Evolutionary conservation across 2,113 vertebrate species (phyloP).

Genomic region (Pogona vitticeps): DNA sequence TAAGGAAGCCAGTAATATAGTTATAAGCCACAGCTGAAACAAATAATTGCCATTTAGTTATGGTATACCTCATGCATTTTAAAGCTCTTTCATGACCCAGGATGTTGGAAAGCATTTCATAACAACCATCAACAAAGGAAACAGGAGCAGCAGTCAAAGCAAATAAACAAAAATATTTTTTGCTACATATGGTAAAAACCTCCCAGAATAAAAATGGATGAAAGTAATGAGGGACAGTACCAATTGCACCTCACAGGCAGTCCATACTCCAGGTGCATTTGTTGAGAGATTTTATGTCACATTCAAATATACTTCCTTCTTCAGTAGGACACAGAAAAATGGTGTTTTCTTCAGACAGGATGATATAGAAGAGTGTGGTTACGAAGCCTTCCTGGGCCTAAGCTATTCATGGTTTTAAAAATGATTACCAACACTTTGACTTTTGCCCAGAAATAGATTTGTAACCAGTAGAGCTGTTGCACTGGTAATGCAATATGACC

Average conservation of each 20-base stretch:
- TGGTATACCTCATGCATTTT: background rate
- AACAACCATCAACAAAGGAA: background rate
- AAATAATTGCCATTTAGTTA: conserved; percentile 20
- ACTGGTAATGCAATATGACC: background rate
- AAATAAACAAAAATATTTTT: background rate
- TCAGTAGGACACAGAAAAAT: background rate
- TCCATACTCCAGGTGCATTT: background rate
- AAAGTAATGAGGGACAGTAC: too few relatives aligned
- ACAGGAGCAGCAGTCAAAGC: background rate
- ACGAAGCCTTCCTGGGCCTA: background rate
- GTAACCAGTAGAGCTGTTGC: background rate
- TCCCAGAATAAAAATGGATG: too few relatives aligned
- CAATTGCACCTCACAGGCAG: background rate
- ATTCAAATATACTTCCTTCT: background rate
- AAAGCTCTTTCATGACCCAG: background rate
- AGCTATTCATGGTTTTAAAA: background rate
- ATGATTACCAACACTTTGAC: background rate
- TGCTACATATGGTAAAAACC: background rate
- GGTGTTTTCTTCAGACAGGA: background rate
- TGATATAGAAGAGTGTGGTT: background rate
- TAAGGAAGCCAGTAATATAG: background rate
- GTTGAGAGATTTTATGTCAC: background rate
- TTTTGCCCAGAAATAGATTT: background rate
- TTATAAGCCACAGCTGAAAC: conserved; percentile 25
- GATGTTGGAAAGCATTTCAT: background rate